A percentile compares a stretch with the other conserved stretches of the same genome.
phyloP scores from a whole-genome alignment of 2,888 invertebrate species.

The Chalcosyrphus nemorum region DNA sequence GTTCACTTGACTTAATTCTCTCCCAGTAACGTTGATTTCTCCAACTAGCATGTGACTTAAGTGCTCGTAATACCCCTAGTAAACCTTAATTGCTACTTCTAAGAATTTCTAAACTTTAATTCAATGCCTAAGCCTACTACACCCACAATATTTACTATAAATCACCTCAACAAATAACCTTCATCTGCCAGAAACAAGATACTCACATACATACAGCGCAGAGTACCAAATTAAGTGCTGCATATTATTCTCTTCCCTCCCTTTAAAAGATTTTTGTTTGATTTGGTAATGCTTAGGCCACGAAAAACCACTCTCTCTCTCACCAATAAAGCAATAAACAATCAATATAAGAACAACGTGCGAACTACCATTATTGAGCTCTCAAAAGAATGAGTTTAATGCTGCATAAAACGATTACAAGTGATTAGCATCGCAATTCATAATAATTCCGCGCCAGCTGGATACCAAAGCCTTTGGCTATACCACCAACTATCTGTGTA shows the following conservation, averaged over 20 bases:
- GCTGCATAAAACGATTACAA: slow-evolving; percentile 62
- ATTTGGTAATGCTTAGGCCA: background rate
- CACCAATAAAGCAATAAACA: slow-evolving; percentile 44
- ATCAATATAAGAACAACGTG: slow-evolving; percentile 49
- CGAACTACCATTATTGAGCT: slow-evolving; percentile 64
- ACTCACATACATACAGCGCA: background rate
- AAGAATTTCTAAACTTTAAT: background rate
- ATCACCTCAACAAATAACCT: background rate
- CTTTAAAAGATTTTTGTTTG: background rate
- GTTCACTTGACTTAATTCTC: no score
- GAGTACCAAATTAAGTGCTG: background rate
- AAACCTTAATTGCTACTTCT: background rate
- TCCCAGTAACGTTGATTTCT: no score
- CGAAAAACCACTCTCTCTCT: slow-evolving; percentile 1
- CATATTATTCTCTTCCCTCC: background rate
- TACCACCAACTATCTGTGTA: slow-evolving; percentile 20
- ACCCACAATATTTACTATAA: no score
- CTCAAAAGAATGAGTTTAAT: slow-evolving; percentile 34
- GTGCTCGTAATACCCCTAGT: no score
- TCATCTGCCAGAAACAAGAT: background rate
- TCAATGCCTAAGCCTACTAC: background rate
- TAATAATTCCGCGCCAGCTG: slow-evolving; percentile 66
- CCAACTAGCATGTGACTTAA: no score
- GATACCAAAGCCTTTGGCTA: slow-evolving; percentile 31
- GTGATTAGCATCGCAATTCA: slow-evolving; percentile 71